Evolutionary conservation across 2,888 invertebrate genomes (phyloP).

Genomic region (Dione juno): DNA sequence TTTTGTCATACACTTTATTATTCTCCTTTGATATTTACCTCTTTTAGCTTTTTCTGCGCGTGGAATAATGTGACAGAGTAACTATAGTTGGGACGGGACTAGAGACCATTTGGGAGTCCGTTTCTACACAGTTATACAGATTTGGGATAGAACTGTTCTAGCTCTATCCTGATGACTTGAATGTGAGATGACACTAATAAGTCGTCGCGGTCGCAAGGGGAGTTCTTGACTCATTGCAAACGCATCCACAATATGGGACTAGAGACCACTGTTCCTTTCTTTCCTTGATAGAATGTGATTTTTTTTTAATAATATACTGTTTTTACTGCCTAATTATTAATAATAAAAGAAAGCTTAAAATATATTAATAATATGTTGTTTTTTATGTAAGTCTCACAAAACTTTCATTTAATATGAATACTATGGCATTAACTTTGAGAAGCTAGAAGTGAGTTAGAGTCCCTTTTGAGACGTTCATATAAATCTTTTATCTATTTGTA

Average conservation of each 20-base stretch:
- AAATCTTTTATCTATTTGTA: too few species aligned
- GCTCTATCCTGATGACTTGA: slow-evolving; percentile 42
- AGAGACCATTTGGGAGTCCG: slow-evolving; percentile 59
- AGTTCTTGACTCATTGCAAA: background rate
- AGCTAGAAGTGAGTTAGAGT: too few species aligned
- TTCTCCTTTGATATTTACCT: slow-evolving; percentile 24
- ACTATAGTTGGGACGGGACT: background rate
- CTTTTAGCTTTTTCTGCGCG: slow-evolving; percentile 12
- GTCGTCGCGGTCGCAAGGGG: background rate
- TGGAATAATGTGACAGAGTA: background rate
- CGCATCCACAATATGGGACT: background rate
- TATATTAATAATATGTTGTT: too few species aligned
- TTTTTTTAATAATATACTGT: too few species aligned
- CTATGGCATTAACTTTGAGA: too few species aligned
- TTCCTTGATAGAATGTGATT: too few species aligned
- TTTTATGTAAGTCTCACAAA: too few species aligned
- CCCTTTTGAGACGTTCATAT: too few species aligned
- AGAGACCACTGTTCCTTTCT: too few species aligned
- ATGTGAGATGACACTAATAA: background rate
- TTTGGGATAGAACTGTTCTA: slow-evolving; percentile 56
- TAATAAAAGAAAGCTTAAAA: too few species aligned
- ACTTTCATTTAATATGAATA: too few species aligned
- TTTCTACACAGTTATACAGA: slow-evolving; percentile 67
- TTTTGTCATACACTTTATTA: slow-evolving; percentile 28
- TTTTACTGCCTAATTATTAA: too few species aligned